phyloP scores from a whole-genome alignment of 1,140 invertebrate species.

The Branchinecta lynchi region DNA sequence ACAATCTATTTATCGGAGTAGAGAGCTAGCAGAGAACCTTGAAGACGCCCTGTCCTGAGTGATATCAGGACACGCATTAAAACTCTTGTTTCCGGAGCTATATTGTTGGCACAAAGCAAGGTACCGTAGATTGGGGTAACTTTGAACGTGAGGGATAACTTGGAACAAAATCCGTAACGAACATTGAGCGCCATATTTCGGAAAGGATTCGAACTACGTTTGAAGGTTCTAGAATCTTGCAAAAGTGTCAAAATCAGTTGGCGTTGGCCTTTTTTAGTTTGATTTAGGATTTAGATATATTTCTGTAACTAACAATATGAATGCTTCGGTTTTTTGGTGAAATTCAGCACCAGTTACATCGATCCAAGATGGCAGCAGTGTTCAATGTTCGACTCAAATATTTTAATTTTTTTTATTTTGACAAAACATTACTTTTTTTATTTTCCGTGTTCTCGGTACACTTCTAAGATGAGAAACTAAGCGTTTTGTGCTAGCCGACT shows the following conservation, averaged over 20 bases:
- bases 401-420: neutral
- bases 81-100: no score
- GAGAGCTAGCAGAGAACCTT: no score
- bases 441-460: neutral
- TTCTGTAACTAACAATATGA: neutral
- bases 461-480: neutral
- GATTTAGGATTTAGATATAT: neutral
- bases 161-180: constrained; percentile 1
- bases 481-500: neutral
- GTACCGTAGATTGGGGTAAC: constrained; percentile 5
- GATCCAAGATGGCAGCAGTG: constrained; percentile 6
- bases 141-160: neutral
- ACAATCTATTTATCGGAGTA: no score
- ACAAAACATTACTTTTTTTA: no score
- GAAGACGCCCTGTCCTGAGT: no score
- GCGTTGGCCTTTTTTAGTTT: neutral
- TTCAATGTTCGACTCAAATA: neutral
- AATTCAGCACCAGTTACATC: neutral
- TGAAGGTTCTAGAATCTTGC: neutral
- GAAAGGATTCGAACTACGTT: neutral
- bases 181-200: neutral
- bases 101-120: no score
- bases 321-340: neutral
- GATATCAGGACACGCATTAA: no score
- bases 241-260: neutral